A percentile compares a stretch with the other conserved stretches of the same genome.
Conservation (phyloP, 2,797 vertebrate species). For the Harpagifer antarcticus region DNA sequence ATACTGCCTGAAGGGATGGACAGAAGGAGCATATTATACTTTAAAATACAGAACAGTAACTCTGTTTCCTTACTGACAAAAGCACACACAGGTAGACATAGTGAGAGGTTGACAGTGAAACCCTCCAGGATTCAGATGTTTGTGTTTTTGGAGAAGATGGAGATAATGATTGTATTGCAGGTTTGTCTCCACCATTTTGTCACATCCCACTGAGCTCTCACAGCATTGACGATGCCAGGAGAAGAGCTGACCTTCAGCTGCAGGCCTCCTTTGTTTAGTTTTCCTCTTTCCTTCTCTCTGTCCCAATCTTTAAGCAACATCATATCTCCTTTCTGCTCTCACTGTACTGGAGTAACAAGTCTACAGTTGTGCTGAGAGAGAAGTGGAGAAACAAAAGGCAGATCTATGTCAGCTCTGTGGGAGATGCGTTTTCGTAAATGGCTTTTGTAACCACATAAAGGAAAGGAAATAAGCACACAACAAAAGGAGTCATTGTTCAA, state of each 20-base stretch:
- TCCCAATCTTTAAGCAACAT: neutral
- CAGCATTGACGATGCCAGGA: constrained; percentile 22
- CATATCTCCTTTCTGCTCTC: constrained; percentile 4
- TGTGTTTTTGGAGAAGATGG: constrained; percentile 38
- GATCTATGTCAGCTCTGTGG: constrained; percentile 42
- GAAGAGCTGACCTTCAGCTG: constrained; percentile 39
- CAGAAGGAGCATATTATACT: constrained; percentile 47
- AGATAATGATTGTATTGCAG: constrained; percentile 46
- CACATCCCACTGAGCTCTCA: constrained; percentile 52
- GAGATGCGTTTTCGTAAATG: constrained; percentile 22
- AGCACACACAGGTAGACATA: constrained; percentile 25
- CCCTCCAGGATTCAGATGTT: constrained; percentile 39
- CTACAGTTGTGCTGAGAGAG: constrained; percentile 12
- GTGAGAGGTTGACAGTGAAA: constrained; percentile 29
- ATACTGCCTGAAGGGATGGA: constrained; percentile 45
- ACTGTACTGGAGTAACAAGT: constrained; percentile 13
- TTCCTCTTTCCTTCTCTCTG: neutral
- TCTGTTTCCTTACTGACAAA: constrained; percentile 37
- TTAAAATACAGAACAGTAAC: constrained; percentile 48
- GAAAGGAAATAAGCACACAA: constrained; percentile 34
- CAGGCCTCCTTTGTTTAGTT: constrained; percentile 17
- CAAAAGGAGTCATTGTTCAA: constrained; percentile 35
- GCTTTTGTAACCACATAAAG: constrained; percentile 37
- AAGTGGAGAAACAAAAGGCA: constrained; percentile 3
- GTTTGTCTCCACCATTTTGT: constrained; percentile 38